Conservation (phyloP, 2,888 invertebrate genomes). For the Cheilosia pagana region DNA sequence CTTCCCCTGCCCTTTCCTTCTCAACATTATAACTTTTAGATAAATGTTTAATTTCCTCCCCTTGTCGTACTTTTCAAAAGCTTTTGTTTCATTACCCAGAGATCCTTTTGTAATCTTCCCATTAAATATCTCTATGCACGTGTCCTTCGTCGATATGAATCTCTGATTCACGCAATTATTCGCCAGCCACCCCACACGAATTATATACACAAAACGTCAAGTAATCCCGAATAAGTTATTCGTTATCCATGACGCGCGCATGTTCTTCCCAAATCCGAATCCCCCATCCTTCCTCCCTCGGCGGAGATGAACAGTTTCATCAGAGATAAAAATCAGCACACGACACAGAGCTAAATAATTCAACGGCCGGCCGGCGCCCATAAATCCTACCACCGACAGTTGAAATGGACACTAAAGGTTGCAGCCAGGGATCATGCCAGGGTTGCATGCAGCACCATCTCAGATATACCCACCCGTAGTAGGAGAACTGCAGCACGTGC, state of each 20-base stretch:
- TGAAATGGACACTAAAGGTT: conserved; percentile 67
- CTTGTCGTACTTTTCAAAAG: background rate
- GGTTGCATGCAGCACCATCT: conserved; percentile 73
- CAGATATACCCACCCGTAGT: conserved; percentile 49
- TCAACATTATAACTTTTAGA: conserved; percentile 43
- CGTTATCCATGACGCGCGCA: conserved; percentile 67
- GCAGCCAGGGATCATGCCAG: conserved; percentile 69
- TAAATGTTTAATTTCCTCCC: conserved; percentile 45
- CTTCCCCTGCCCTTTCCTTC: background rate
- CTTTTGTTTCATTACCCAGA: conserved; percentile 43
- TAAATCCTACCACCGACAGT: conserved; percentile 71
- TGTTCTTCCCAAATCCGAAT: conserved; percentile 34
- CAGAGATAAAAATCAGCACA: conserved; percentile 70
- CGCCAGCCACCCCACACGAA: conserved; percentile 60
- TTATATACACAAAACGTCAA: conserved; percentile 58
- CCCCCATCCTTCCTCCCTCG: background rate
- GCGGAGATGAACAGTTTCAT: conserved; percentile 39
- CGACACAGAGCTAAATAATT: conserved; percentile 68
- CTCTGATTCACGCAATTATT: conserved; percentile 72
- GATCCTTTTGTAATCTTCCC: conserved; percentile 48
- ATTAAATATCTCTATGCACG: conserved; percentile 57
- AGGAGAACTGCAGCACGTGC: conserved; percentile 70
- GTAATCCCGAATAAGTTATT: conserved; percentile 65
- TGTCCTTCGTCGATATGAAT: conserved; percentile 68
- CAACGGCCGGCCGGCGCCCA: conserved; percentile 69